A percentile compares a stretch with the other conserved stretches of the same genome.
These are phyloP conservation scores for Meloe dianella DNA, from an alignment of 2,888 invertebrate species.

Conservation along the genomic window DNA sequence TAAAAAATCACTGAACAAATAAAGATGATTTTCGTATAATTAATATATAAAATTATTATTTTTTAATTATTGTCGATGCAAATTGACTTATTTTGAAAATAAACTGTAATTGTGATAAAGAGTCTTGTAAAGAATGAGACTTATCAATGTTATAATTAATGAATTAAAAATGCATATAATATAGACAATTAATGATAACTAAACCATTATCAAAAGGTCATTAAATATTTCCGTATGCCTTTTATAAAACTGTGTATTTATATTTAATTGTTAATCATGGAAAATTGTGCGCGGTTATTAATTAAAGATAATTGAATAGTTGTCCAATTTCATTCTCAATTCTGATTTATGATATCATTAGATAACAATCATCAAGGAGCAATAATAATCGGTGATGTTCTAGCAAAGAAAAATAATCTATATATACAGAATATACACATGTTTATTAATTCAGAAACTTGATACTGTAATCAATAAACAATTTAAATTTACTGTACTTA, in stretches of 20 bases:
- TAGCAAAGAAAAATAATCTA: background rate
- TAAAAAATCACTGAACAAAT: too few relatives aligned
- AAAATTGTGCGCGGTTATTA: too few relatives aligned
- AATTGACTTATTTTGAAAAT: background rate
- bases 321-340: too few relatives aligned
- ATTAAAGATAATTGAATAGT: too few relatives aligned
- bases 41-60: too few relatives aligned
- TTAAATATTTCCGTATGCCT: background rate
- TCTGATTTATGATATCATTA: background rate
- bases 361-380: too few relatives aligned
- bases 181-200: background rate
- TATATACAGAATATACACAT: background rate
- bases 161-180: background rate
- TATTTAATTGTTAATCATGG: background rate
- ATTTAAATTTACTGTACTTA: background rate
- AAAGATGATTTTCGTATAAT: too few relatives aligned
- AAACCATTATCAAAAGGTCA: background rate
- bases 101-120: background rate
- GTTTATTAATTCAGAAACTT: background rate
- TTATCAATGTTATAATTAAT: slow-evolving; percentile 1
- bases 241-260: background rate
- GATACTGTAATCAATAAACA: slow-evolving; percentile 2
- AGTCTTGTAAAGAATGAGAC: background rate
- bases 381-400: background rate
- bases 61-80: background rate